These are phyloP conservation scores for Oreochromis mossambicus DNA, from an alignment of 2,797 vertebrate genomes.

Conservation along the genomic window DNA sequence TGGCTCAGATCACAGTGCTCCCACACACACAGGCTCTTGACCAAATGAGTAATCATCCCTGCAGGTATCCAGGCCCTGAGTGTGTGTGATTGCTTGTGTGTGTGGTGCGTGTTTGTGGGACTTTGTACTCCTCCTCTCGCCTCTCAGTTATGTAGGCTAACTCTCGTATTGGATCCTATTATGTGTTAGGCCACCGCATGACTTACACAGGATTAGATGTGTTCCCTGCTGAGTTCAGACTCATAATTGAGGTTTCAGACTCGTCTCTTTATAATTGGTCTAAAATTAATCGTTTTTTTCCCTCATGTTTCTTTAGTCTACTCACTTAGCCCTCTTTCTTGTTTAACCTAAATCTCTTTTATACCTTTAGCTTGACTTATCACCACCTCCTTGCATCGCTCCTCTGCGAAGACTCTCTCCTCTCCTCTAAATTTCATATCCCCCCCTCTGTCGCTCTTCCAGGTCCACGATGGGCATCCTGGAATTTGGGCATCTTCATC, in stretches of 20 bases:
- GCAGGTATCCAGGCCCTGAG: constrained; percentile 43
- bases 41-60: constrained; percentile 59
- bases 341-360: not conserved
- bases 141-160: constrained; percentile 46
- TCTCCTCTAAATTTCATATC: not conserved
- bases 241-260: constrained; percentile 59
- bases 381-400: not conserved
- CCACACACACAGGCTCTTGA: constrained; percentile 44
- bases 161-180: constrained; percentile 37
- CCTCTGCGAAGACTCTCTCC: not conserved
- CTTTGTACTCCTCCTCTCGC: constrained; percentile 23
- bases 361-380: not conserved
- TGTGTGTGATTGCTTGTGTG: not conserved
- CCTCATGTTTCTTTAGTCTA: not conserved
- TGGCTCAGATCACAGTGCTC: constrained; percentile 22
- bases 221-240: constrained; percentile 49
- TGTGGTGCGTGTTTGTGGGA: not conserved
- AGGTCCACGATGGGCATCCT: constrained; percentile 98
- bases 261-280: constrained; percentile 43
- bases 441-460: not conserved
- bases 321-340: not conserved
- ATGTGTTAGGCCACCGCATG: constrained; percentile 40
- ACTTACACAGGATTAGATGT: constrained; percentile 46
- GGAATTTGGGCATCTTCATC: constrained; percentile 97
- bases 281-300: constrained; percentile 31